phyloP scores from a whole-genome alignment of 2,888 invertebrate genomes.

The Acrocera orbiculus region DNA sequence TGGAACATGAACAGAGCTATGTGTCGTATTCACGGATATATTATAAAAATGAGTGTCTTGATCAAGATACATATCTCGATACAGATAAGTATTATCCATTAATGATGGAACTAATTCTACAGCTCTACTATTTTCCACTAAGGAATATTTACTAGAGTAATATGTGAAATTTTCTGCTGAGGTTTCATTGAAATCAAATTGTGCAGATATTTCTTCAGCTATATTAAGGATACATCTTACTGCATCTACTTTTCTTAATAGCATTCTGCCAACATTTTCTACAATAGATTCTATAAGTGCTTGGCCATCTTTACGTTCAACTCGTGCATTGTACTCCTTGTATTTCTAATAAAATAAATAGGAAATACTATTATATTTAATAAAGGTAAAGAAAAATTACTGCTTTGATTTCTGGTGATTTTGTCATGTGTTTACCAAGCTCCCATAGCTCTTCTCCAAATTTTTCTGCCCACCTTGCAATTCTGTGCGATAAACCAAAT shows the following conservation, averaged over 20 bases:
- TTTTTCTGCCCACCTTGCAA: conserved; percentile 59
- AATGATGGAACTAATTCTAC: conserved; percentile 21
- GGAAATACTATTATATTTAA: background rate
- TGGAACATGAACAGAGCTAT: conserved; percentile 83
- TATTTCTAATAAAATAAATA: conserved; percentile 43
- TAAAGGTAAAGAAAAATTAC: conserved; percentile 34
- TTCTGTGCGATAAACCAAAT: conserved; percentile 34
- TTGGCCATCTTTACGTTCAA: conserved; percentile 61
- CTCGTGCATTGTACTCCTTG: conserved; percentile 57
- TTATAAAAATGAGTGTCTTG: conserved; percentile 71
- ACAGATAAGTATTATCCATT: conserved; percentile 27
- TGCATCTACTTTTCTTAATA: conserved; percentile 78
- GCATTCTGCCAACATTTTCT: conserved; percentile 65
- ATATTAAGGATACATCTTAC: conserved; percentile 62
- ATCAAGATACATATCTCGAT: conserved; percentile 40
- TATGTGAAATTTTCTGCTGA: conserved; percentile 38
- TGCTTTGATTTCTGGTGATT: conserved; percentile 54
- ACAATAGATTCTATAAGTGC: conserved; percentile 63
- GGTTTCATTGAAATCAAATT: conserved; percentile 36
- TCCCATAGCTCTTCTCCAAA: conserved; percentile 67
- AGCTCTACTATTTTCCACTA: conserved; percentile 18
- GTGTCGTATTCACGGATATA: conserved; percentile 57
- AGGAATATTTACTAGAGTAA: conserved; percentile 74
- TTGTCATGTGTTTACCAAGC: conserved; percentile 58
- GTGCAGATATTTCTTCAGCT: conserved; percentile 51